These are phyloP conservation scores for Pherbina coryleti DNA, from an alignment of 2,888 invertebrate species.

Conservation along the genomic window DNA sequence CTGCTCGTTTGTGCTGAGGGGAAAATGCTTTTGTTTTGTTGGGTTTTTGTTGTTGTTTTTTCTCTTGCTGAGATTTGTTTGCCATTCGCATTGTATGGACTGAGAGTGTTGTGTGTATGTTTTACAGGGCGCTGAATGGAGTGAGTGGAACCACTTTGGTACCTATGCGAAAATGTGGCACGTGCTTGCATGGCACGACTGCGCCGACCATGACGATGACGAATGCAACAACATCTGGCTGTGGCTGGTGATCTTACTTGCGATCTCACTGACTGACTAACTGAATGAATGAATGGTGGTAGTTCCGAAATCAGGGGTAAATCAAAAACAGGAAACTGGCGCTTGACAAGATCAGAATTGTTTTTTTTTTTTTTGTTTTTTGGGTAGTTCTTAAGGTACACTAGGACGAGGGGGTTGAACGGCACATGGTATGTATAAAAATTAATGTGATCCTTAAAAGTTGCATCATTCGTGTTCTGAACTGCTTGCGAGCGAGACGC, in stretches of 20 bases:
- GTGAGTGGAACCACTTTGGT: not conserved
- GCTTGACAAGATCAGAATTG: constrained; percentile 44
- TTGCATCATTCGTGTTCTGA: constrained; percentile 65
- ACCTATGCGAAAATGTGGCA: constrained; percentile 43
- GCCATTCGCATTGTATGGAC: not conserved
- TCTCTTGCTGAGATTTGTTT: not conserved
- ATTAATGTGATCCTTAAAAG: constrained; percentile 58
- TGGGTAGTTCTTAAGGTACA: constrained; percentile 39
- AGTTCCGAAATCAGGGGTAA: constrained; percentile 45
- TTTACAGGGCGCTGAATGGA: constrained; percentile 17
- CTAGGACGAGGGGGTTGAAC: constrained; percentile 53
- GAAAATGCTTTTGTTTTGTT: constrained; percentile 19
- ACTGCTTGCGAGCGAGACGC: constrained; percentile 57
- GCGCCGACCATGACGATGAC: constrained; percentile 4
- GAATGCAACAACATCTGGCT: constrained; percentile 37
- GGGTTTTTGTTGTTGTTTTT: no score
- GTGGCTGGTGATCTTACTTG: constrained; percentile 24
- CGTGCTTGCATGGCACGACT: constrained; percentile 42
- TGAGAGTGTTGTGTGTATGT: not conserved
- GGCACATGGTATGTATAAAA: constrained; percentile 58
- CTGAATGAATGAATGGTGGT: constrained; percentile 38
- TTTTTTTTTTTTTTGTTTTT: constrained; percentile 33
- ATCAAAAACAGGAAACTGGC: constrained; percentile 54
- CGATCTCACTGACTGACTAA: not conserved
- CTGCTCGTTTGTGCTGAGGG: constrained; percentile 28